phyloP scores from a whole-genome alignment of 1,140 invertebrate species.

The Drosophila setifemur region DNA sequence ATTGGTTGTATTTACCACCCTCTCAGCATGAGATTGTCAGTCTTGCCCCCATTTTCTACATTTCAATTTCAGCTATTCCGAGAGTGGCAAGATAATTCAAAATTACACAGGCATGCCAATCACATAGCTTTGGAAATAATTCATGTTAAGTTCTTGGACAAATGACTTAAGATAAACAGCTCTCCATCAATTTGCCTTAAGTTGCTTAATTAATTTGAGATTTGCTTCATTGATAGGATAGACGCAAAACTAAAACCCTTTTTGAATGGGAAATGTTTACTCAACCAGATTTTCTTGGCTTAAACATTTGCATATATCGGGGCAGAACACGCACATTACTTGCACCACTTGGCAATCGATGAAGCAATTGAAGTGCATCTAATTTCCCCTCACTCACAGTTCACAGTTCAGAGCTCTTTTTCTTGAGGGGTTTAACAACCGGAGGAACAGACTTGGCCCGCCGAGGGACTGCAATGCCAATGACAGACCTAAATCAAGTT shows the following conservation, averaged over 20 bases:
- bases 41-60: neutral
- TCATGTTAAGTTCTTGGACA: neutral
- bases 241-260: neutral
- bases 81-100: conserved; percentile 5
- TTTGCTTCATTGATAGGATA: no score
- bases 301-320: conserved; percentile 14
- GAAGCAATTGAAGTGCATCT: conserved; percentile 42
- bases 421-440: neutral
- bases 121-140: neutral
- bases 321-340: conserved; percentile 6
- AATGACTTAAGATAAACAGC: neutral
- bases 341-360: conserved; percentile 37
- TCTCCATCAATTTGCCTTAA: neutral
- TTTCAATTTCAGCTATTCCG: conserved; percentile 10
- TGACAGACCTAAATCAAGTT: conserved; percentile 50
- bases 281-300: neutral
- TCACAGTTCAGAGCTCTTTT: conserved; percentile 22
- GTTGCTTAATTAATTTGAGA: neutral
- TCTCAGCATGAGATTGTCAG: conserved; percentile 24
- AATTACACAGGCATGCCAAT: conserved; percentile 16
- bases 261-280: neutral
- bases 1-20: conserved; percentile 35
- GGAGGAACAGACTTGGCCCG: neutral
- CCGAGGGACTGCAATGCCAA: conserved; percentile 7
- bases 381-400: conserved; percentile 21